phyloP scores from a whole-genome alignment of 1,140 invertebrate genomes.

The Paramacrobiotus metropolitanus region DNA sequence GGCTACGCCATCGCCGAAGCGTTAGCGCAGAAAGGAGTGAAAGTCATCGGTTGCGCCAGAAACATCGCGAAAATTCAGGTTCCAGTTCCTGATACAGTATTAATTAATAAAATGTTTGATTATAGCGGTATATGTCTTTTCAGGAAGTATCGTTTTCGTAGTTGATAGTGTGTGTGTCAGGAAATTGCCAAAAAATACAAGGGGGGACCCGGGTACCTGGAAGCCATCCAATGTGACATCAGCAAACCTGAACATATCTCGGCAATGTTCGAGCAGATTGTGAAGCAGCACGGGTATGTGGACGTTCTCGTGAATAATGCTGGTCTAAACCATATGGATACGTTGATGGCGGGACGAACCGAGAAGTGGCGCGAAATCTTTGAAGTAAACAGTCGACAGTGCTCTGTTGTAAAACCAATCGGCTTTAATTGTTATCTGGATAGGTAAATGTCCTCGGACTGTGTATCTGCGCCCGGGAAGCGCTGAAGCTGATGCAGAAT shows the following conservation, averaged over 20 bases:
- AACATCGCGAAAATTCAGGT: constrained; percentile 11
- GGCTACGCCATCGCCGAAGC: constrained; percentile 11
- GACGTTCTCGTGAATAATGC: too few relatives aligned
- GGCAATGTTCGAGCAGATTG: background rate
- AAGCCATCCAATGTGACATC: too few relatives aligned
- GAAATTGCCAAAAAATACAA: background rate
- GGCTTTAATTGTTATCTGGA: background rate
- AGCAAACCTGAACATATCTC: too few relatives aligned
- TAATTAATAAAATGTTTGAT: too few relatives aligned
- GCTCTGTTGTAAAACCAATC: background rate
- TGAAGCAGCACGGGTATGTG: background rate
- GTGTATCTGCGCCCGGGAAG: background rate
- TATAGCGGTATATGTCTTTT: too few relatives aligned
- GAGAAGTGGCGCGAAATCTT: background rate
- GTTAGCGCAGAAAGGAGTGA: constrained; percentile 13
- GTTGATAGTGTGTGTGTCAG: background rate
- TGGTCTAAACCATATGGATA: background rate
- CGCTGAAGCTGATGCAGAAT: too few relatives aligned
- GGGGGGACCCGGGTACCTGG: background rate
- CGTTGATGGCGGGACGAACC: background rate
- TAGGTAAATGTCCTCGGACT: background rate
- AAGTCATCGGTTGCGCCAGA: too few relatives aligned
- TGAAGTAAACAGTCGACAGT: background rate
- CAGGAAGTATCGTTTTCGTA: too few relatives aligned
- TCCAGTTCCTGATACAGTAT: too few relatives aligned